These are phyloP conservation scores for Atherinosoma microstoma DNA, from an alignment of 2,797 vertebrate genomes.

Conservation along the genomic window DNA sequence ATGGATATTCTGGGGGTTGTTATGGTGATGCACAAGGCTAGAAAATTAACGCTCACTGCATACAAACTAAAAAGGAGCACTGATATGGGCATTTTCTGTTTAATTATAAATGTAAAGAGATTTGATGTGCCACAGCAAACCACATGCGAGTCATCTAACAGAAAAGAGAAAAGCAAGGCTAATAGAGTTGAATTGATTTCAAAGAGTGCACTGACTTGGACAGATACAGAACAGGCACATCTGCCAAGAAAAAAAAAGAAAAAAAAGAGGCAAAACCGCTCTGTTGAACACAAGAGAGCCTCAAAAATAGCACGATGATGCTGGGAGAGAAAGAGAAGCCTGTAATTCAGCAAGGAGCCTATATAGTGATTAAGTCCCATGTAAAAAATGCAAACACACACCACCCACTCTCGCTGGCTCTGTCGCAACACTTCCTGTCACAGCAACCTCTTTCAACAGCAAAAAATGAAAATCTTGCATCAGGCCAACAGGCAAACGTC, in stretches of 20 bases:
- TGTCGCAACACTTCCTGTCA: constrained; percentile 77
- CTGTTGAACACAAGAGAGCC: constrained; percentile 62
- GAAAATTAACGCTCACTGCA: neutral
- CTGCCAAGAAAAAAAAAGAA: constrained; percentile 37
- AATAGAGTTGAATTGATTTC: constrained; percentile 31
- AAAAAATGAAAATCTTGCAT: constrained; percentile 17
- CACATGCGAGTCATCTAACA: neutral
- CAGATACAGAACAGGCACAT: constrained; percentile 51
- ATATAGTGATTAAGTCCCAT: constrained; percentile 79
- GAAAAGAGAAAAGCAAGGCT: neutral
- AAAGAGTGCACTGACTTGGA: constrained; percentile 20
- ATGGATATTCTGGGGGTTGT: constrained; percentile 53
- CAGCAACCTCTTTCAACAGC: constrained; percentile 52
- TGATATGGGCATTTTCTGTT: neutral
- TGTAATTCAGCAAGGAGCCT: constrained; percentile 78
- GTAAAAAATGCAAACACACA: constrained; percentile 71
- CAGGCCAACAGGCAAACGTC: constrained; percentile 21
- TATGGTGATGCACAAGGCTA: constrained; percentile 59
- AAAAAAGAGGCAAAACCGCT: constrained; percentile 35
- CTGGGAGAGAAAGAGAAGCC: constrained; percentile 67
- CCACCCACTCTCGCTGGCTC: constrained; percentile 73
- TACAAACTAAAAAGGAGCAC: constrained; percentile 3
- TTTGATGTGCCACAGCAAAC: constrained; percentile 9
- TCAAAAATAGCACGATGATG: constrained; percentile 76
- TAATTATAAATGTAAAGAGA: neutral